Evolutionary conservation across 2,888 invertebrate genomes (phyloP).

Genomic region (Nemotelus nigrinus): DNA sequence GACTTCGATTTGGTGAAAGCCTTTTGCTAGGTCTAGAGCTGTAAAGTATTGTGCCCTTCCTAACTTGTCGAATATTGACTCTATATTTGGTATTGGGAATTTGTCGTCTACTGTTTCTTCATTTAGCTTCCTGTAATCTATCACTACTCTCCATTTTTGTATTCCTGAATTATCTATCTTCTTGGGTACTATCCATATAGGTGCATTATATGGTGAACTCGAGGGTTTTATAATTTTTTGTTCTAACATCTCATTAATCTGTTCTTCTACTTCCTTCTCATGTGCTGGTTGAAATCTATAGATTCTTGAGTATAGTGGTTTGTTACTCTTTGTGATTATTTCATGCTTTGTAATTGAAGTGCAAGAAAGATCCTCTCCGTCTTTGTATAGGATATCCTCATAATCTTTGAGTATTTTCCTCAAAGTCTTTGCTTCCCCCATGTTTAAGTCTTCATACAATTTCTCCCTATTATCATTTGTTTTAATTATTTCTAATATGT

Average conservation of each 20-base stretch:
- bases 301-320: slow-evolving; percentile 19
- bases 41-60: slow-evolving; percentile 41
- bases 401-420: neutral
- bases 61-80: slow-evolving; percentile 48
- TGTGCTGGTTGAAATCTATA: slow-evolving; percentile 11
- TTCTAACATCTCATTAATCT: slow-evolving; percentile 12
- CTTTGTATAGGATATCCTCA: slow-evolving; percentile 5
- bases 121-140: slow-evolving; percentile 32
- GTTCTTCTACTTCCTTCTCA: neutral
- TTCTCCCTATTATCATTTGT: neutral
- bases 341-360: slow-evolving; percentile 5
- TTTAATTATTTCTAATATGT: slow-evolving; percentile 16
- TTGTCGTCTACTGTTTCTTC: slow-evolving; percentile 24
- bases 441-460: slow-evolving; percentile 8
- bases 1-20: slow-evolving; percentile 43
- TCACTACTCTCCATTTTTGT: slow-evolving; percentile 18
- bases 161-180: slow-evolving; percentile 10
- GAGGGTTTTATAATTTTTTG: slow-evolving; percentile 15
- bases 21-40: slow-evolving; percentile 31
- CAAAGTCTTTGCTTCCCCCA: slow-evolving; percentile 8
- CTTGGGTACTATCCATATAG: slow-evolving; percentile 30
- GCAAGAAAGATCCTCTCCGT: slow-evolving; percentile 5
- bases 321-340: slow-evolving; percentile 16
- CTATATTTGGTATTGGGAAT: slow-evolving; percentile 34
- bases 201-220: slow-evolving; percentile 29